Percentiles rank a stretch among this genome's conserved stretches.
Conservation (phyloP, 2,797 vertebrate genomes). For the Capromys pilorides region DNA sequence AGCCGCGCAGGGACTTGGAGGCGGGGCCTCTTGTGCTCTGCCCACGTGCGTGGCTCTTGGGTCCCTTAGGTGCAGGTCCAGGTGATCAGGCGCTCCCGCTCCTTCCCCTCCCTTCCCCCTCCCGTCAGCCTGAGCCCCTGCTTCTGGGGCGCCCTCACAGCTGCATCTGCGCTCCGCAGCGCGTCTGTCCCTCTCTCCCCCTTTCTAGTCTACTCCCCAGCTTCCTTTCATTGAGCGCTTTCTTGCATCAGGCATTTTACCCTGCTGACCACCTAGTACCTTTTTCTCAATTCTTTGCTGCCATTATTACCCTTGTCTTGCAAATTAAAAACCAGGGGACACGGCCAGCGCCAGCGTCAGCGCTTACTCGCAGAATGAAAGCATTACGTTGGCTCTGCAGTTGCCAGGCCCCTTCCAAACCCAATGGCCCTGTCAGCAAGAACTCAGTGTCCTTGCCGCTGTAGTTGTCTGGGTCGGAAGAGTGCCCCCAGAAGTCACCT, state of each 20-base stretch:
- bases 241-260: not conserved
- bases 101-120: too few species aligned
- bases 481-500: not conserved
- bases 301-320: not conserved
- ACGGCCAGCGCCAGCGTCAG: not conserved
- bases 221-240: not conserved
- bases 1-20: not conserved
- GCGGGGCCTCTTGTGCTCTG: too few species aligned
- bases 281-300: too few species aligned
- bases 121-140: not conserved
- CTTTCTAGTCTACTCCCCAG: not conserved
- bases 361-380: not conserved
- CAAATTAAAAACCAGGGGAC: not conserved
- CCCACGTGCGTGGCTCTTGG: too few species aligned
- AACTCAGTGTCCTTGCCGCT: not conserved
- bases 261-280: not conserved
- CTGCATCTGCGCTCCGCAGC: not conserved
- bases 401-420: not conserved
- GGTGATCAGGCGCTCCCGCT: not conserved
- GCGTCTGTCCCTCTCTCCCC: too few species aligned
- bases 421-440: not conserved
- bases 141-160: not conserved
- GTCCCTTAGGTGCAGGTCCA: not conserved
- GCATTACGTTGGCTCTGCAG: not conserved
- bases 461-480: not conserved